A percentile compares a stretch with the other conserved stretches of the same genome.
Evolutionary conservation across 35 echinoderm and acorn worm species (phyloP).

Genomic region (Apostichopus japonicus): DNA sequence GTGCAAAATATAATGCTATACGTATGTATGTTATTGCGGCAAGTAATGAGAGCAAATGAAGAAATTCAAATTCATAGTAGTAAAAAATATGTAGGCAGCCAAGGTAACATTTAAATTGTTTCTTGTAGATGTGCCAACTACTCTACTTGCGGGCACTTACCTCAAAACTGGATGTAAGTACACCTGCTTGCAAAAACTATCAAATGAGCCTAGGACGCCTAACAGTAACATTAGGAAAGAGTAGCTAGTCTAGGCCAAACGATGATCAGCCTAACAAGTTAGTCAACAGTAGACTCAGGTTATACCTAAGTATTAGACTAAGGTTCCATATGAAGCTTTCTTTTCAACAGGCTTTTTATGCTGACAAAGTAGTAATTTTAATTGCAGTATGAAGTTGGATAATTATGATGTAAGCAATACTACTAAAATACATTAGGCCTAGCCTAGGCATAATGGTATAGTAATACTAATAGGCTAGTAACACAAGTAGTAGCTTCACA

Average conservation of each 20-base stretch:
- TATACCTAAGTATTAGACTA: not conserved
- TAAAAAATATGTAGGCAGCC: not conserved
- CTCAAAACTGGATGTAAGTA: slow-evolving; percentile 2
- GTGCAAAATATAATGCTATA: not conserved
- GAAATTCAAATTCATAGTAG: not conserved
- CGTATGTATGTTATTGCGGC: no score
- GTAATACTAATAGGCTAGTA: no score
- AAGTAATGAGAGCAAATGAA: not conserved
- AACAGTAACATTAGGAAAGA: not conserved
- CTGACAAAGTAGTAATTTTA: no score
- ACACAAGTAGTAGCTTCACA: no score
- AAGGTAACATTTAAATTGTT: not conserved
- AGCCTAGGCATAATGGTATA: no score
- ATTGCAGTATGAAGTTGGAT: no score
- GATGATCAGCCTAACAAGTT: not conserved
- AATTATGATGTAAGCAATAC: no score
- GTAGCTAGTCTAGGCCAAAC: not conserved
- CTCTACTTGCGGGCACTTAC: not conserved
- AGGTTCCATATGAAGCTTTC: no score
- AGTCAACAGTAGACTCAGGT: not conserved
- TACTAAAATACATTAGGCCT: no score
- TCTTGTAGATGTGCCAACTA: not conserved
- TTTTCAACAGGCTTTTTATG: no score
- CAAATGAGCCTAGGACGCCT: not conserved
- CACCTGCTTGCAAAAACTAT: not conserved